These are phyloP conservation scores for Drosophila funebris DNA, from an alignment of 1,140 invertebrate species.

Conservation along the genomic window DNA sequence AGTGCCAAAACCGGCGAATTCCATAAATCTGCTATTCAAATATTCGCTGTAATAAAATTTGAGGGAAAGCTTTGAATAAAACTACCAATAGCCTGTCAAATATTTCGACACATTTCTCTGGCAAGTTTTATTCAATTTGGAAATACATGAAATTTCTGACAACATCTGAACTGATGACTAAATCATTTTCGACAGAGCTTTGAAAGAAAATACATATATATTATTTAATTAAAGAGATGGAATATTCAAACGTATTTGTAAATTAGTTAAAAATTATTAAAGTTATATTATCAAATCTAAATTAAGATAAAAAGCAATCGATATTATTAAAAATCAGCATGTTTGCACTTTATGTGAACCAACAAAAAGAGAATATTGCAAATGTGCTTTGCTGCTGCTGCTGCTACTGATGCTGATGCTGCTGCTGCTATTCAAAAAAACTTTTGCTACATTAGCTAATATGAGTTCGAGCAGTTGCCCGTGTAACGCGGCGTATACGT, in stretches of 20 bases:
- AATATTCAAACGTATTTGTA: too few species aligned
- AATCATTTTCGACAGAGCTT: background rate
- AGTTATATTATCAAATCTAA: too few species aligned
- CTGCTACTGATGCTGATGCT: background rate
- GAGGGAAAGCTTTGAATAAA: background rate
- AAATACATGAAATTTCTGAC: background rate
- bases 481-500: constrained; percentile 65
- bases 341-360: background rate
- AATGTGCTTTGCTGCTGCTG: background rate
- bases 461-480: constrained; percentile 36
- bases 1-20: background rate
- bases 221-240: background rate
- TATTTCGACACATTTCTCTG: constrained; percentile 6
- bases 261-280: too few species aligned
- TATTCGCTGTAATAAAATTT: constrained; percentile 15
- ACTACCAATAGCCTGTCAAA: constrained; percentile 15
- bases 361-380: background rate
- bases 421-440: background rate
- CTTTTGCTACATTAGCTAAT: constrained; percentile 69
- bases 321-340: background rate
- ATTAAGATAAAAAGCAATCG: too few species aligned
- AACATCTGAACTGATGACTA: background rate
- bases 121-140: constrained; percentile 38
- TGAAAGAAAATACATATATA: background rate
- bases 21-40: constrained; percentile 6